Evolutionary conservation across 1,140 invertebrate species (phyloP).

Genomic region (Coptotermes formosanus): DNA sequence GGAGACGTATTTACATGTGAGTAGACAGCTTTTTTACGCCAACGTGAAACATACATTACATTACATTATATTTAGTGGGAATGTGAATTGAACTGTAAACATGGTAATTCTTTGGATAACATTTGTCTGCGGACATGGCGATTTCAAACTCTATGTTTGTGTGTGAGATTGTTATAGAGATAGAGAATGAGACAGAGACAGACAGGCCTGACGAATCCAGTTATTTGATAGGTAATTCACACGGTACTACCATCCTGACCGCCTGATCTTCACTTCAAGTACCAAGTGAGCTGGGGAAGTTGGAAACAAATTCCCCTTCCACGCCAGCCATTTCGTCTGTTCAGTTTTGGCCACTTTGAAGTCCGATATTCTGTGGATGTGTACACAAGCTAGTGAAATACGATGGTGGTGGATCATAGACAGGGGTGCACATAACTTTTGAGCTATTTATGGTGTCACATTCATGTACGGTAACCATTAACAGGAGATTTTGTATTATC

Average conservation of each 20-base stretch:
- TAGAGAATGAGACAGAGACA: too few species aligned
- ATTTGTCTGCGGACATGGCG: background rate
- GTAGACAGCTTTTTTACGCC: too few species aligned
- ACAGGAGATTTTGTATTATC: too few species aligned
- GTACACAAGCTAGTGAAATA: background rate
- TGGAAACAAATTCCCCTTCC: background rate
- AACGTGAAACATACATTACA: background rate
- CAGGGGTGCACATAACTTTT: background rate
- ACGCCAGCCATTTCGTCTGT: background rate
- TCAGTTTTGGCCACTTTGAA: conserved; percentile 12
- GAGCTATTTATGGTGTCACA: too few species aligned
- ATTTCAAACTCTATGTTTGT: background rate
- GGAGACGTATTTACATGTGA: too few species aligned
- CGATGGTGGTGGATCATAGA: background rate
- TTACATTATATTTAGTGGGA: background rate
- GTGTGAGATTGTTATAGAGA: too few species aligned
- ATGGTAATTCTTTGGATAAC: background rate
- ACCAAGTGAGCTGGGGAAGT: background rate
- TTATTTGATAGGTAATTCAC: background rate
- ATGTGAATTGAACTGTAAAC: background rate
- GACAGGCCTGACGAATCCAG: background rate
- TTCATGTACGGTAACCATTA: too few species aligned
- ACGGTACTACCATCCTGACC: background rate
- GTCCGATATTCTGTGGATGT: background rate
- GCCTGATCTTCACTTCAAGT: background rate